Base-by-base conservation (phyloP, 2,888 invertebrate species). In the Adineta ricciae region DNA sequence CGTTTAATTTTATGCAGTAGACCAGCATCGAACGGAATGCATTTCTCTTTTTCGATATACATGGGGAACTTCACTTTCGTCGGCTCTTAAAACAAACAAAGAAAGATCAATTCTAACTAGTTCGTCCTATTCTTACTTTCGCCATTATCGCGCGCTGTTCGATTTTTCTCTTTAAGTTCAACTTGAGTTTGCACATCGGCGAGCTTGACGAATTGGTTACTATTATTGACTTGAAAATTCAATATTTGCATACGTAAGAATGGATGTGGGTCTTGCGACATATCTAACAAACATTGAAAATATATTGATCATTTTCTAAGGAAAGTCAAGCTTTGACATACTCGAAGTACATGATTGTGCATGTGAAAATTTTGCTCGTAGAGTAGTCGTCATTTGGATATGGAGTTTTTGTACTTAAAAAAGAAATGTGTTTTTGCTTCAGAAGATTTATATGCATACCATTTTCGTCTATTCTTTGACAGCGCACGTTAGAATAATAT, bases 21-120 rank as follows among this genome's bases (percentile, higher is more conserved):
- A 41, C 78, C 78, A 78, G 78, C 78, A 78, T 78, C 78, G n/a
- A 78, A 78, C 14, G 41, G 41, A 78, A 78, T 78, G 14, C 78
- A 78, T 78, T 78, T 38, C 3, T 41, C 78, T 78, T 78, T 78
- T 78, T 78, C 78, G 24, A 41, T n/a, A 41, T 41, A 78, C 1
- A 14, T 24, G 0, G 78, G 78, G 14, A 41, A 41, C 41, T 78
- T 78, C 0, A 78, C 41, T 78, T 64, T 64, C 19, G 64, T 4
- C 32, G 64, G 64, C 19, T 64, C 64, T 64, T 32, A 36, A 64
- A n/a, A 1, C 19, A 32, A 16, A 64, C 19, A 4, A 32, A 52
- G 4, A 5, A 21, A 14, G 24, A 52, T 5, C 24, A 21, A 52
- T 19, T 5, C 19, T 4, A 52, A 52, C 19, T 21, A 7, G 21